A percentile compares a stretch with the other conserved stretches of the same genome.
These are phyloP conservation scores for Machimus rusticus DNA, from an alignment of 2,888 invertebrate species.

Conservation along the genomic window DNA sequence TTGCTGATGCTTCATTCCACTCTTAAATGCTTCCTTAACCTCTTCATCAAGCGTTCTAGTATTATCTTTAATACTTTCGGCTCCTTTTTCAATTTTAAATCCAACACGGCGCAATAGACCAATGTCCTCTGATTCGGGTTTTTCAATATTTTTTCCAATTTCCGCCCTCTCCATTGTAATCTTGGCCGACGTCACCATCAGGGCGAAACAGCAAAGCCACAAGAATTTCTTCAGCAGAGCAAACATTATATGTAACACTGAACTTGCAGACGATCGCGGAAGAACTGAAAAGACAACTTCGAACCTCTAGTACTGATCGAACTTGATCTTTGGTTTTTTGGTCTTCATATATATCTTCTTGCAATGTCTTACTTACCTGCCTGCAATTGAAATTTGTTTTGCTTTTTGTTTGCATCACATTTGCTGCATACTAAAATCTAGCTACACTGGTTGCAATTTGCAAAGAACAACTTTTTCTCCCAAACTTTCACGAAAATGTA, in stretches of 20 bases:
- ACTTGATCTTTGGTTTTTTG: not conserved
- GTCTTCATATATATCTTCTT: not conserved
- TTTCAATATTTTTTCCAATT: not conserved
- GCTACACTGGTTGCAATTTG: too few species aligned
- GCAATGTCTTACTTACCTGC: not conserved
- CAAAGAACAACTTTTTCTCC: too few species aligned
- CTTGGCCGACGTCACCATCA: not conserved
- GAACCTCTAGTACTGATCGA: not conserved
- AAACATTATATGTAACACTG: not conserved
- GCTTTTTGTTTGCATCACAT: not conserved
- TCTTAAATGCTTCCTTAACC: not conserved
- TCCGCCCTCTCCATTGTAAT: not conserved
- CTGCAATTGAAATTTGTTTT: not conserved
- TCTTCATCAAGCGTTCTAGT: not conserved
- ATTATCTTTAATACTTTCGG: not conserved
- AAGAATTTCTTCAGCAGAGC: not conserved
- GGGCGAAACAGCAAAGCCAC: not conserved
- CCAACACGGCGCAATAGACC: constrained; percentile 14
- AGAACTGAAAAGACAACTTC: not conserved
- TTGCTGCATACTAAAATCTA: not conserved
- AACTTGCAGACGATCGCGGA: not conserved
- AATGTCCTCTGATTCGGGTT: not conserved
- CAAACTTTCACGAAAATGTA: too few species aligned
- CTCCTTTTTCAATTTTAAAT: constrained; percentile 31
- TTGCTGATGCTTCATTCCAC: not conserved